Evolutionary conservation across 2,888 invertebrate genomes (phyloP).

Genomic region (Heliconius ethilla): DNA sequence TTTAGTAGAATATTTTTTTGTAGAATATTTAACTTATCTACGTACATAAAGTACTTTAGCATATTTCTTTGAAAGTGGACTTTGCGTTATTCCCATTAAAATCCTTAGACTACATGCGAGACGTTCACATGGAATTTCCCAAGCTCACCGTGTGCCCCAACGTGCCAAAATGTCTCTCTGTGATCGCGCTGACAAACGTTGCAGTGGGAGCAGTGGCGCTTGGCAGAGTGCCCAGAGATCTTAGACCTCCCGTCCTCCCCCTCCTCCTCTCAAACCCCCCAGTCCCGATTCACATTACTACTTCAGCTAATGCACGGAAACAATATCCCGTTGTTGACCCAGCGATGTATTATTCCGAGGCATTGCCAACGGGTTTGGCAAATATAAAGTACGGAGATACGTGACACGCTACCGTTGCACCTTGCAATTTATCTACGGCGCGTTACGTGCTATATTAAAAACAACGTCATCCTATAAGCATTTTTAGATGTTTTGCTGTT

Average conservation of each 20-base stretch:
- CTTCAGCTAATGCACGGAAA: slow-evolving; percentile 64
- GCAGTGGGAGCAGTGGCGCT: slow-evolving; percentile 70
- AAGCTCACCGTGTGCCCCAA: slow-evolving; percentile 1
- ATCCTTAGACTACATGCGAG: slow-evolving; percentile 74
- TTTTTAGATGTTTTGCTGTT: slow-evolving; percentile 24
- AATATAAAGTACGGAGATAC: slow-evolving; percentile 37
- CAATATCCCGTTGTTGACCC: slow-evolving; percentile 60
- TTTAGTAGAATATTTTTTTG: not conserved
- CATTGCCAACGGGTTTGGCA: slow-evolving; percentile 35
- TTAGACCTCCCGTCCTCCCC: slow-evolving; percentile 56
- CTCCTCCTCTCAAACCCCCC: slow-evolving; percentile 56
- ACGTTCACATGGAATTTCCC: slow-evolving; percentile 60
- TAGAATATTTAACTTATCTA: no score
- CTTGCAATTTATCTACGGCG: slow-evolving; percentile 36
- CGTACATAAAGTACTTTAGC: not conserved
- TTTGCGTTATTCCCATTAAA: slow-evolving; percentile 71
- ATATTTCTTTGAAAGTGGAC: slow-evolving; percentile 50
- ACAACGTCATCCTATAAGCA: slow-evolving; percentile 33
- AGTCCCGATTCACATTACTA: slow-evolving; percentile 63
- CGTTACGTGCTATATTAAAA: slow-evolving; percentile 22
- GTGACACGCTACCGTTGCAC: slow-evolving; percentile 36
- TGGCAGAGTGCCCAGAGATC: slow-evolving; percentile 70
- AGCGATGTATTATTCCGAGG: slow-evolving; percentile 59
- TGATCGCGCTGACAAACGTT: slow-evolving; percentile 59
- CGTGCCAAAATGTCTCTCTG: slow-evolving; percentile 54